These are phyloP conservation scores for Nematostella vectensis DNA, from an alignment of 92 coral and sea anemone genomes.

Conservation along the genomic window DNA sequence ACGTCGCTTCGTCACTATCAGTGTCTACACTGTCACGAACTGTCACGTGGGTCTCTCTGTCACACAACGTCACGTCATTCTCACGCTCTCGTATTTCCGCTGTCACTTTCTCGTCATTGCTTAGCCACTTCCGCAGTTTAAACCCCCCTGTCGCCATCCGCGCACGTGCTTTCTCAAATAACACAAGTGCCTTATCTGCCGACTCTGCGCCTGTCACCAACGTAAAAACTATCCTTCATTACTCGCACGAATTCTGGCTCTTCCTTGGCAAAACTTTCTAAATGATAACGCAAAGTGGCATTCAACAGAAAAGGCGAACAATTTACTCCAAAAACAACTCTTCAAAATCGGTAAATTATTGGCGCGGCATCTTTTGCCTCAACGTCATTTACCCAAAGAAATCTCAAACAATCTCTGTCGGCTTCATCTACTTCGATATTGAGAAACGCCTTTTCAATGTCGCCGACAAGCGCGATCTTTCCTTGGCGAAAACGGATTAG, in stretches of 20 bases:
- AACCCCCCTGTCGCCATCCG: conserved; percentile 26
- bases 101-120: conserved; percentile 12
- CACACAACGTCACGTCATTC: conserved; percentile 1
- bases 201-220: conserved; percentile 27
- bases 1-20: conserved; percentile 12
- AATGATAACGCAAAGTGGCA: conserved; percentile 44
- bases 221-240: conserved; percentile 14
- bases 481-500: conserved; percentile 30
- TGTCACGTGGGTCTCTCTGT: neutral
- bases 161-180: conserved; percentile 33
- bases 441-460: conserved; percentile 41
- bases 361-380: conserved; percentile 1
- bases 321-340: conserved; percentile 43
- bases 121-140: conserved; percentile 12
- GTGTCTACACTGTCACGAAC: too few relatives aligned
- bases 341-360: conserved; percentile 31
- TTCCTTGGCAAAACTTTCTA: conserved; percentile 12
- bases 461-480: conserved; percentile 18
- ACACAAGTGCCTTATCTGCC: conserved; percentile 5
- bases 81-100: too few relatives aligned
- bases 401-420: conserved; percentile 42
- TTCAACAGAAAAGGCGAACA: conserved; percentile 39
- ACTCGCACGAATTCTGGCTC: conserved; percentile 41
- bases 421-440: conserved; percentile 26
- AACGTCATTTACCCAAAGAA: conserved; percentile 33